Percentiles rank a stretch among this genome's conserved stretches.
These are phyloP conservation scores for Protomyctophum bolini DNA, from an alignment of 2,113 vertebrate species.

Conservation along the genomic window DNA sequence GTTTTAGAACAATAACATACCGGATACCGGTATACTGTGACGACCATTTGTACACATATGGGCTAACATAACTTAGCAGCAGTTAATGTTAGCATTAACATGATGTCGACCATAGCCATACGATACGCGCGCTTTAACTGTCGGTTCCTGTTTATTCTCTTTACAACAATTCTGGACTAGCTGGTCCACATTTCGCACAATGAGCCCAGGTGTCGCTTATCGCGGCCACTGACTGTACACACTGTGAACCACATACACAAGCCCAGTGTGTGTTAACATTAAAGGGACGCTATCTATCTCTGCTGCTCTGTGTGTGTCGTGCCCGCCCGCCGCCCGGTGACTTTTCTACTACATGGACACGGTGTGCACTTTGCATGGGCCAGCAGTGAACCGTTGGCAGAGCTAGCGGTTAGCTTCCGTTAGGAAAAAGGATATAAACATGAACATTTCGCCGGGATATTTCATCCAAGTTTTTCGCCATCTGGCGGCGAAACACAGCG, in stretches of 20 bases:
- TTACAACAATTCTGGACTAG: not conserved
- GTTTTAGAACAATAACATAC: too few species aligned
- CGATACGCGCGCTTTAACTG: constrained; percentile 13
- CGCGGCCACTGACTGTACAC: not conserved
- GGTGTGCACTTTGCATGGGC: too few species aligned
- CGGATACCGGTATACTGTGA: too few species aligned
- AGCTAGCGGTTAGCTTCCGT: constrained; percentile 52
- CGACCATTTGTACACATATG: not conserved
- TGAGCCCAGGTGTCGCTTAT: not conserved
- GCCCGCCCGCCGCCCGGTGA: too few species aligned
- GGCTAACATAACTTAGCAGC: constrained; percentile 3
- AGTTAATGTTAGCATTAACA: not conserved
- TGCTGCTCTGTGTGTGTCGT: too few species aligned
- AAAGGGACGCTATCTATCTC: too few species aligned
- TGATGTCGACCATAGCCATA: not conserved
- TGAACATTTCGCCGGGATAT: constrained; percentile 15
- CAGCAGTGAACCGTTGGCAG: too few species aligned
- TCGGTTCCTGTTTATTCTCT: constrained; percentile 10
- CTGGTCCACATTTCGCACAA: not conserved
- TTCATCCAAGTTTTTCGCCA: too few species aligned
- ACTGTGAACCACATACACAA: too few species aligned
- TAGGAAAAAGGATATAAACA: constrained; percentile 33
- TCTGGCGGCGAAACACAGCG: too few species aligned
- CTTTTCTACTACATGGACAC: too few species aligned
- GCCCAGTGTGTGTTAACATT: too few species aligned